These are phyloP conservation scores for Heliconius himera DNA, from an alignment of 1,140 invertebrate species.

Conservation along the genomic window DNA sequence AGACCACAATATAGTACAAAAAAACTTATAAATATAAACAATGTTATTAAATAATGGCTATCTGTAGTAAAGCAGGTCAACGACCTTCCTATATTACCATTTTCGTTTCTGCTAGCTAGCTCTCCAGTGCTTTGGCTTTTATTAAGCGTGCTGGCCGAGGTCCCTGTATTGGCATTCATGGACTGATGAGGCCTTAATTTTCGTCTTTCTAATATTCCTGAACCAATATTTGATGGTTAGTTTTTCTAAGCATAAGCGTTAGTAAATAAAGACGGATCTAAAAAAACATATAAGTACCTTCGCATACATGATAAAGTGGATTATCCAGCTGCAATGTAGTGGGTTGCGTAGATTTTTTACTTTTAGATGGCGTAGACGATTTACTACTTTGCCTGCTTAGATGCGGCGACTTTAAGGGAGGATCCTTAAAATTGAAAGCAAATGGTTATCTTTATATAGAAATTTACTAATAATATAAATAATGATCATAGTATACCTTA, in stretches of 20 bases:
- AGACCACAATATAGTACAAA: slow-evolving; percentile 20
- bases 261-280: slow-evolving; percentile 17
- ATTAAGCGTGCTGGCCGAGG: slow-evolving; percentile 71
- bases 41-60: not conserved
- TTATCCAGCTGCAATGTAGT: slow-evolving; percentile 86
- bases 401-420: slow-evolving; percentile 70
- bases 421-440: slow-evolving; percentile 61
- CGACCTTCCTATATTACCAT: slow-evolving; percentile 44
- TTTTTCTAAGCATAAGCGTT: slow-evolving; percentile 50
- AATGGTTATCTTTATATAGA: slow-evolving; percentile 13
- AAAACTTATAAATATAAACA: not conserved
- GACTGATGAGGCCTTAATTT: slow-evolving; percentile 77
- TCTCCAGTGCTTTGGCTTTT: slow-evolving; percentile 84
- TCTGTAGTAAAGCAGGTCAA: slow-evolving; percentile 10
- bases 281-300: slow-evolving; percentile 71
- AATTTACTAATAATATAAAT: not conserved
- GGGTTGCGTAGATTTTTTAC: slow-evolving; percentile 55
- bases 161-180: slow-evolving; percentile 71
- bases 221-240: slow-evolving; percentile 57
- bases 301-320: slow-evolving; percentile 90
- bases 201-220: slow-evolving; percentile 75
- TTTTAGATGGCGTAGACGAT: slow-evolving; percentile 72
- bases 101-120: slow-evolving; percentile 78
- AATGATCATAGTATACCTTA: slow-evolving; percentile 59
- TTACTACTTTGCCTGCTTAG: slow-evolving; percentile 71